phyloP scores from a whole-genome alignment of 2,113 vertebrate genomes.

The Lontra canadensis region DNA sequence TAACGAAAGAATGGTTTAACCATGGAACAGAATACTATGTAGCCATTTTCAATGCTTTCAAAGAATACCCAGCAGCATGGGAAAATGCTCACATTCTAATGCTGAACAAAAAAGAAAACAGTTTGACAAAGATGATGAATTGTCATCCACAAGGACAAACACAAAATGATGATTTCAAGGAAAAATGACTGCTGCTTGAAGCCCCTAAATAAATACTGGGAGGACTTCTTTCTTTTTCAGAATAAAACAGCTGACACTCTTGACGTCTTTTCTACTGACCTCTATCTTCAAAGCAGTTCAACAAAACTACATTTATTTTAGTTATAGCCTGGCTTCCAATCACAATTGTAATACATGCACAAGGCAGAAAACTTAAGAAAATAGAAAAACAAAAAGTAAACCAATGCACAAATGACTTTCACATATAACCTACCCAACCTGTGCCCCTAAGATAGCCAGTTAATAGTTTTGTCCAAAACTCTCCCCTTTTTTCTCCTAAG shows the following conservation, averaged over 20 bases:
- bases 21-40: not conserved
- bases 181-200: not conserved
- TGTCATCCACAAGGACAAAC: not conserved
- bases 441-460: too few relatives aligned
- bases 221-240: not conserved
- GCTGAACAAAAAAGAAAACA: not conserved
- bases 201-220: not conserved
- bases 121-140: not conserved
- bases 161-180: constrained; percentile 37
- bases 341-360: not conserved
- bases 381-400: not conserved
- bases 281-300: not conserved
- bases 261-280: not conserved
- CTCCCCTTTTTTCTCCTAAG: not conserved
- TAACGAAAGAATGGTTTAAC: not conserved
- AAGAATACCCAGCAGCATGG: not conserved
- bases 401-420: not conserved
- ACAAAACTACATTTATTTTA: constrained; percentile 12
- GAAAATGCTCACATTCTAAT: not conserved
- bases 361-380: constrained; percentile 19
- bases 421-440: not conserved
- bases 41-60: not conserved
- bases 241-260: not conserved
- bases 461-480: not conserved
- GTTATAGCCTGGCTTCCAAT: not conserved